Evolutionary conservation across 2,888 invertebrate genomes (phyloP), one percentile per base, ranked within the genome.

Genomic region (Melipona bicolor): DNA sequence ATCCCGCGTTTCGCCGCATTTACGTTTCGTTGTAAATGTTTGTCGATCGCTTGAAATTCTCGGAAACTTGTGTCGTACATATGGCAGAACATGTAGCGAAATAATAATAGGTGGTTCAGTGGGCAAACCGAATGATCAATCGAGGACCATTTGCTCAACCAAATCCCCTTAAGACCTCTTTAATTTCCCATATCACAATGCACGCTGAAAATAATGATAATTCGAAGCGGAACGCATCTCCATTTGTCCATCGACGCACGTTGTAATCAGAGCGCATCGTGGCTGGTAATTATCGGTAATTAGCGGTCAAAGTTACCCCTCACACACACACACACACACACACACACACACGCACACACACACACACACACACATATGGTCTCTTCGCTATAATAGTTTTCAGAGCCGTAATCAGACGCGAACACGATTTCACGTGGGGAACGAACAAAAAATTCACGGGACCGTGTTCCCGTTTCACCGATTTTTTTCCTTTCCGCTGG

Each of bases 241-340:
- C 62, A 59, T 59, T 24, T 54, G 24, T 64, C 24, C 56, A 56
- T 32, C n/a, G 80, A 62, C 27, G 73, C 56, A 64, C 67, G 64
- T n/a, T 73, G 24, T 80, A 83, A 85, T 71, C 77, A 83, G 67
- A 69, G 56, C 43, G 67, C 74, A 74, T 71, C 27, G 77, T 43
- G 62, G 49, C n/a, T 49, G 73, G 54, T 83, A 83, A 83, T 85
- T 74, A 83, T 72, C 67, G 68, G 68, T 74, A 85, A 84, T 85
- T 78, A 85, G 71, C 32, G 71, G 64, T 77, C 74, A 68, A 84
- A 81, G 68, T 54, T n/a, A 56, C n/a, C n/a, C 5, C 56, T 24
- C 24, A 64, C 56, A 68, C 77, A 82, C 71, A 64, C 43, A 56
- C 76, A 19, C 27, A 50, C 67, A n/a, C 24, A 64, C 56, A 68